Base-by-base conservation (phyloP, 1,140 invertebrate species). In the Tetragonula clypearis region DNA sequence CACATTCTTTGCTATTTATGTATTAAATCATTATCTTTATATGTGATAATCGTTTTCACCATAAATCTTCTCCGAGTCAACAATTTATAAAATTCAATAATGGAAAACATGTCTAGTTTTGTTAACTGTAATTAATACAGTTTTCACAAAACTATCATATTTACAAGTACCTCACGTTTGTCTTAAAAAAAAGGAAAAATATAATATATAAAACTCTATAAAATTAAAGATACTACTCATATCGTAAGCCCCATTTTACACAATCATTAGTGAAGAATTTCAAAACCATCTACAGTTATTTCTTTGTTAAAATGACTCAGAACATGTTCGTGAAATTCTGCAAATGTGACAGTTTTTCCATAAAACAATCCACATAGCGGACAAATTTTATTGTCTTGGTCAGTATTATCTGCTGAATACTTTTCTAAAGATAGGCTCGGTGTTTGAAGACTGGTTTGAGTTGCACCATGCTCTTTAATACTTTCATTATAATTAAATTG, bases 251-350 rank as follows among this genome's bases (percentile, higher is more conserved):
- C 15, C 55, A 71, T 41, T n/a, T 72, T 76, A 14, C 56, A 62
- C n/a, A 72, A 35, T 11, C 17, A 49, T 88, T 79, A 91, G 72
- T 87, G 72, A 66, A 91, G 30, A 17, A 93, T 76, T 84, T 94
- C 88, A 80, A 91, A 91, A 53, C 77, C 87, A 12, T 92, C 88
- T 58, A 87, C 41, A 26, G 86, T 69, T 15, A 91, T 74, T 86
- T 94, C 93, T 69, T 93, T 88, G 14, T 85, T 85, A 92, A 96
- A 95, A 90, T 95, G 95, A 85, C 86, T 93, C 30, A 95, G 87
- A 66, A 95, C 95, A 84, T 95, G 95, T 86, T 95, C 92, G 80
- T 95, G 94, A 82, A 95, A 95, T 58, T 91, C 91, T 56, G 90
- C 82, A 90, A 95, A 95, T 26, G 93, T 78, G 35, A 87, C 88